Conservation (phyloP, 2,888 invertebrate species). For the Yponomeuta plumbellus region DNA sequence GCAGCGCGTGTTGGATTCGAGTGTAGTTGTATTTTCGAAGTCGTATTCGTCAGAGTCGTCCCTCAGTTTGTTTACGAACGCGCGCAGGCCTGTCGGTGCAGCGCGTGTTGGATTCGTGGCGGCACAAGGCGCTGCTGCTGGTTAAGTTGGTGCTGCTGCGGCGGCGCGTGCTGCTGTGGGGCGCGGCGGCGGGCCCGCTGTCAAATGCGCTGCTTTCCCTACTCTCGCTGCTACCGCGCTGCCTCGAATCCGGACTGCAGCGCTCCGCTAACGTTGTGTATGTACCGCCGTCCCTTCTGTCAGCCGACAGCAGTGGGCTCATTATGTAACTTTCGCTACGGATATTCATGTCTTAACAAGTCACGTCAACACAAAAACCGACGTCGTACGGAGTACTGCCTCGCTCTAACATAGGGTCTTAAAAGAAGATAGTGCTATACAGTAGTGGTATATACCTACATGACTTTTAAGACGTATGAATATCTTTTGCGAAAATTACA, state of each 20-base stretch:
- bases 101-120: constrained; percentile 88
- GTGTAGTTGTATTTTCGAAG: too few relatives aligned
- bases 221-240: constrained; percentile 92
- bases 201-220: constrained; percentile 92
- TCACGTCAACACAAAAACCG: too few relatives aligned
- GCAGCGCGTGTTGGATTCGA: constrained; percentile 86
- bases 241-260: constrained; percentile 89
- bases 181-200: constrained; percentile 93
- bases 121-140: constrained; percentile 92
- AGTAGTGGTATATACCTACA: too few relatives aligned
- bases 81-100: constrained; percentile 85
- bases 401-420: too few relatives aligned
- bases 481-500: too few relatives aligned
- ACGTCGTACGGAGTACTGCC: too few relatives aligned
- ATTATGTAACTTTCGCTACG: too few relatives aligned
- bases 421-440: too few relatives aligned
- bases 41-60: too few relatives aligned
- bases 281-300: constrained; percentile 30
- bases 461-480: too few relatives aligned
- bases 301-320: too few relatives aligned
- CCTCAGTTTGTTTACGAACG: background rate
- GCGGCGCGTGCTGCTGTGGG: constrained; percentile 92
- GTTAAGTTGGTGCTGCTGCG: constrained; percentile 95
- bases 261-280: constrained; percentile 89
- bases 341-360: too few relatives aligned